A percentile compares a stretch with the other conserved stretches of the same genome.
Evolutionary conservation across 2,797 vertebrate genomes (phyloP).

Genomic region (Cossypha polioptera): DNA sequence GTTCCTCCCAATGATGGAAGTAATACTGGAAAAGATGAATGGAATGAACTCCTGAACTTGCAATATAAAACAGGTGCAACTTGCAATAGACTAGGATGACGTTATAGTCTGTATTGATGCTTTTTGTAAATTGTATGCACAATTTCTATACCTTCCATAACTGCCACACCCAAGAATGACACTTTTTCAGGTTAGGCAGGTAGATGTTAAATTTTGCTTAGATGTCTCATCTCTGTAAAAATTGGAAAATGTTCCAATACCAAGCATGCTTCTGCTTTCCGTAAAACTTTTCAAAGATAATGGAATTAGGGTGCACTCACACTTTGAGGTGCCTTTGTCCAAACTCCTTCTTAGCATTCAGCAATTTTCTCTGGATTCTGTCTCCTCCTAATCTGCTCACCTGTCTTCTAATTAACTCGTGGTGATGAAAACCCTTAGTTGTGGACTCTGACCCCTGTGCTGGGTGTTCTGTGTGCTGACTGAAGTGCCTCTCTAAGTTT

Average conservation of each 20-base stretch:
- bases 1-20: accelerated
- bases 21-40: not conserved
- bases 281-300: not conserved
- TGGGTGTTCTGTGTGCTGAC: not conserved
- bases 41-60: not conserved
- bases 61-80: not conserved
- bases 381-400: not conserved
- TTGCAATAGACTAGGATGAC: not conserved
- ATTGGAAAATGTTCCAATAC: not conserved
- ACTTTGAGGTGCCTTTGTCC: not conserved
- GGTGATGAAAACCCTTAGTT: not conserved
- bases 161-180: not conserved
- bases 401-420: not conserved
- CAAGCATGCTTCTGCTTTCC: not conserved
- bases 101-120: not conserved
- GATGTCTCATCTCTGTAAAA: not conserved
- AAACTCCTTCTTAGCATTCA: not conserved
- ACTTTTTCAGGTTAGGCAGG: not conserved
- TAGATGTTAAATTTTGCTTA: not conserved
- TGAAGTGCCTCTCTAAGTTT: not conserved
- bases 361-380: not conserved
- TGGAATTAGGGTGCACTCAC: accelerated
- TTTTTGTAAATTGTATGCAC: not conserved
- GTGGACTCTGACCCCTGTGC: not conserved
- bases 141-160: accelerated